A percentile compares a stretch with the other conserved stretches of the same genome.
Conservation (phyloP, 1,140 invertebrate species). For the Pristionchus pacificus region DNA sequence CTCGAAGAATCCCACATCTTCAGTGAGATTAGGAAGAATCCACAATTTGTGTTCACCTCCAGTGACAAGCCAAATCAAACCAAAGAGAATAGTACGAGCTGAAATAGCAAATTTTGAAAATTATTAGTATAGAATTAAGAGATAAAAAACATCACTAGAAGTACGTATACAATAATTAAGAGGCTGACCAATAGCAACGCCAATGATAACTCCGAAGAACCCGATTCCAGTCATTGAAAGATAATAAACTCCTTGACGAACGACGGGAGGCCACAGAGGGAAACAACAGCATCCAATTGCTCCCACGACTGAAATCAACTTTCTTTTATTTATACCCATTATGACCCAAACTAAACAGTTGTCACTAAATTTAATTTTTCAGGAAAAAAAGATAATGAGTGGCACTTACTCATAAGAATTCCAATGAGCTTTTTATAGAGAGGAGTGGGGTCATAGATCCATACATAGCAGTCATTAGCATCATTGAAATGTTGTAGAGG, state of each 20-base stretch:
- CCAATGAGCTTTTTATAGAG: constrained; percentile 93
- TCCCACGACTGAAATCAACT: constrained; percentile 74
- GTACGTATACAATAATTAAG: constrained; percentile 14
- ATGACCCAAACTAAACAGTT: no score
- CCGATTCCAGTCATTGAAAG: constrained; percentile 85
- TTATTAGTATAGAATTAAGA: constrained; percentile 8
- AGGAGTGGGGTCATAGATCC: constrained; percentile 92
- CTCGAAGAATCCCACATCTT: constrained; percentile 93
- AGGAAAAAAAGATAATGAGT: constrained; percentile 7
- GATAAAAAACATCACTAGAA: constrained; percentile 23
- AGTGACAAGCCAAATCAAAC: constrained; percentile 80
- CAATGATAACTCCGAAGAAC: constrained; percentile 87
- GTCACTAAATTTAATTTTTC: no score
- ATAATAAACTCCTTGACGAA: constrained; percentile 93
- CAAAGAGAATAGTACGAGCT: constrained; percentile 84
- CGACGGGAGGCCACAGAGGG: constrained; percentile 88
- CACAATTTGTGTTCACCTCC: constrained; percentile 88
- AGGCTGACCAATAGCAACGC: constrained; percentile 70
- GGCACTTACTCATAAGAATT: constrained; percentile 67
- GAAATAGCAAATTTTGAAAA: constrained; percentile 48
- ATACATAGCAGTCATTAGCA: constrained; percentile 77
- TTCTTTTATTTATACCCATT: no score
- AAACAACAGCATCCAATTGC: constrained; percentile 94
- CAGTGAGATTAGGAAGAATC: constrained; percentile 93
- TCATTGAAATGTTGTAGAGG: constrained; percentile 46